Conservation (phyloP, 2,113 vertebrate genomes). For the Chaenogobius annularis region DNA sequence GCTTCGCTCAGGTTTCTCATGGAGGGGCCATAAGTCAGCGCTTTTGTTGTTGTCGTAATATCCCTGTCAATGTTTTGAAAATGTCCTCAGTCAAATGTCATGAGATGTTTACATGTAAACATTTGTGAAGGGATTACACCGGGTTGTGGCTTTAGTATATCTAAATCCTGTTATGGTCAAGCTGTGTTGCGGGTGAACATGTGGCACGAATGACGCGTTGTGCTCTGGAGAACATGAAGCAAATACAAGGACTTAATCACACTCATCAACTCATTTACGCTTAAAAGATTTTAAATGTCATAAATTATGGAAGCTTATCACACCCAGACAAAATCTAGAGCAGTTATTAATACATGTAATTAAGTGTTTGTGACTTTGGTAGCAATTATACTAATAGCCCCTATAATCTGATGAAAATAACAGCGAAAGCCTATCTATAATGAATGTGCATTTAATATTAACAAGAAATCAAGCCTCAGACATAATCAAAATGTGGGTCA, state of each 20-base stretch:
- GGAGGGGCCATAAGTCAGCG: constrained; percentile 2
- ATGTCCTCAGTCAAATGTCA: constrained; percentile 8
- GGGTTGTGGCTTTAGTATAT: neutral
- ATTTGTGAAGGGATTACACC: constrained; percentile 7
- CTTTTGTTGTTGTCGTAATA: constrained; percentile 3
- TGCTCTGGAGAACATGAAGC: constrained; percentile 25
- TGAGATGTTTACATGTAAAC: constrained; percentile 47
- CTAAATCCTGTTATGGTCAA: constrained; percentile 16
- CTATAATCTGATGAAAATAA: constrained; percentile 7
- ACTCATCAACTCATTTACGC: constrained; percentile 46
- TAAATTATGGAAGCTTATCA: constrained; percentile 16
- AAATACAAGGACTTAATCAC: constrained; percentile 37
- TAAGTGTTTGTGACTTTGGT: constrained; percentile 15
- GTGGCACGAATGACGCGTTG: constrained; percentile 23
- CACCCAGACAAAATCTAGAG: constrained; percentile 23
- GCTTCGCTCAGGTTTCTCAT: constrained; percentile 32
- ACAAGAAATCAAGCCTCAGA: neutral
- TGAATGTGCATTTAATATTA: neutral
- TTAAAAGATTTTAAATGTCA: constrained; percentile 27
- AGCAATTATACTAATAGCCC: constrained; percentile 16
- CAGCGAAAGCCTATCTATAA: neutral
- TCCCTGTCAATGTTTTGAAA: constrained; percentile 27
- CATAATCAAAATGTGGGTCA: neutral
- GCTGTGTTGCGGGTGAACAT: constrained; percentile 15
- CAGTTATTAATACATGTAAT: constrained; percentile 24